Evolutionary conservation across 1,140 invertebrate genomes (phyloP).

Genomic region (Lepidurus apus): DNA sequence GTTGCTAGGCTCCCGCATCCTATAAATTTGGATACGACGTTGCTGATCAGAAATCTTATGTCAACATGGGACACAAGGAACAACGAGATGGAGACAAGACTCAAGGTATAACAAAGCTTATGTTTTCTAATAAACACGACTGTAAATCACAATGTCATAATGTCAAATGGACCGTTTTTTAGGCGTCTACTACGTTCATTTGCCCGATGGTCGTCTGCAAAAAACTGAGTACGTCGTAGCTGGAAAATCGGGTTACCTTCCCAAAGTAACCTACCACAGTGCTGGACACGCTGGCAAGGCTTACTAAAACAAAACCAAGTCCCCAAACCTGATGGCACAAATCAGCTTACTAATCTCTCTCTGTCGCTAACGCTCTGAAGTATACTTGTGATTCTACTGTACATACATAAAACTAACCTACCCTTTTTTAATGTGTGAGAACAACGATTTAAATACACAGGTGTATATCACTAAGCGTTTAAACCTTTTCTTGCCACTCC

Average conservation of each 20-base stretch:
- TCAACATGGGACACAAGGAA: slow-evolving; percentile 38
- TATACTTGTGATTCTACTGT: no score
- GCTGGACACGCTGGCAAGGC: neutral
- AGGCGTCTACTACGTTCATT: slow-evolving; percentile 36
- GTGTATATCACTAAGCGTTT: no score
- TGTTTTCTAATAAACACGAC: neutral
- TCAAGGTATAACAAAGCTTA: slow-evolving; percentile 30
- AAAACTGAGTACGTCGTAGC: slow-evolving; percentile 37
- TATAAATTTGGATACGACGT: slow-evolving; percentile 39
- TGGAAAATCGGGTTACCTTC: slow-evolving; percentile 36
- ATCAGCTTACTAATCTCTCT: no score
- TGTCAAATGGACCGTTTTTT: neutral
- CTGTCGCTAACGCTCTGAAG: no score
- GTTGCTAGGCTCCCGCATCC: slow-evolving; percentile 24
- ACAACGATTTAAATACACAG: no score
- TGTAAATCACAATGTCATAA: neutral
- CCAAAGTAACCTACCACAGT: slow-evolving; percentile 37
- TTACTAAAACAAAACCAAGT: neutral
- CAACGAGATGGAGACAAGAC: slow-evolving; percentile 38
- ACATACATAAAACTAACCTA: no score
- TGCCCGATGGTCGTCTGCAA: slow-evolving; percentile 39
- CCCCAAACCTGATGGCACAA: neutral
- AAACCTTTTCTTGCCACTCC: no score
- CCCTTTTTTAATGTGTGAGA: no score
- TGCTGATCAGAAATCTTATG: slow-evolving; percentile 36